Percentiles rank a stretch among this genome's conserved stretches.
Evolutionary conservation across 1,140 invertebrate genomes (phyloP).

Genomic region (Drosophila prosaltans): DNA sequence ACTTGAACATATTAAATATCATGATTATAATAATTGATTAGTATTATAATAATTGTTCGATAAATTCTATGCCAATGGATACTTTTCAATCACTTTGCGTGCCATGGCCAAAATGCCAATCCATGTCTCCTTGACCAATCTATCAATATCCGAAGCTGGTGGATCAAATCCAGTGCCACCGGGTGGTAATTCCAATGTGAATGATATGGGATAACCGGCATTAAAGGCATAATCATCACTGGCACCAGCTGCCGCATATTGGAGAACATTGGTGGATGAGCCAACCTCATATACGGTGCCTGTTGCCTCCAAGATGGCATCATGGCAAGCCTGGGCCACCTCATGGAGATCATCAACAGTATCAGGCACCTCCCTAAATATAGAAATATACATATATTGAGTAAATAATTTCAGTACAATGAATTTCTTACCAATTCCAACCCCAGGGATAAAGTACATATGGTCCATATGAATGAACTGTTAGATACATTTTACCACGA

Average conservation of each 20-base stretch:
- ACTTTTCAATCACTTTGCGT: slow-evolving; percentile 60
- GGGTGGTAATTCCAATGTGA: slow-evolving; percentile 88
- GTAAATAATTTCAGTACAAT: too few species aligned
- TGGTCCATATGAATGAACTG: slow-evolving; percentile 87
- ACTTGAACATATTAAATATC: too few species aligned
- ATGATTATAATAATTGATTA: slow-evolving; percentile 8
- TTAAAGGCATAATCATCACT: slow-evolving; percentile 88
- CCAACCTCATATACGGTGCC: slow-evolving; percentile 86
- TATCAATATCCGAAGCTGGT: slow-evolving; percentile 86
- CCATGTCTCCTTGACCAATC: slow-evolving; percentile 87
- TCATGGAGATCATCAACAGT: slow-evolving; percentile 79
- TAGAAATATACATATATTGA: neutral
- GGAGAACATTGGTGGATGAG: slow-evolving; percentile 85
- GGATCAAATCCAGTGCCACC: slow-evolving; percentile 86
- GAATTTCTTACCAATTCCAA: slow-evolving; percentile 83
- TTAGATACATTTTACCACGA: slow-evolving; percentile 86
- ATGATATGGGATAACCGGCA: slow-evolving; percentile 86
- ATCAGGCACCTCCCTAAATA: slow-evolving; percentile 65
- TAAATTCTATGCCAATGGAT: slow-evolving; percentile 44
- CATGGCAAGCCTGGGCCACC: slow-evolving; percentile 79
- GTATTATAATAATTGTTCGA: neutral
- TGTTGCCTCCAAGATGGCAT: slow-evolving; percentile 83
- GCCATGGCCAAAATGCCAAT: slow-evolving; percentile 85
- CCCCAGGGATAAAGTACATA: slow-evolving; percentile 90
- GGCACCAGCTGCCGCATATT: slow-evolving; percentile 84